Conservation (phyloP, 2,888 invertebrate genomes). For the Cataglyphis altisquamis region DNA sequence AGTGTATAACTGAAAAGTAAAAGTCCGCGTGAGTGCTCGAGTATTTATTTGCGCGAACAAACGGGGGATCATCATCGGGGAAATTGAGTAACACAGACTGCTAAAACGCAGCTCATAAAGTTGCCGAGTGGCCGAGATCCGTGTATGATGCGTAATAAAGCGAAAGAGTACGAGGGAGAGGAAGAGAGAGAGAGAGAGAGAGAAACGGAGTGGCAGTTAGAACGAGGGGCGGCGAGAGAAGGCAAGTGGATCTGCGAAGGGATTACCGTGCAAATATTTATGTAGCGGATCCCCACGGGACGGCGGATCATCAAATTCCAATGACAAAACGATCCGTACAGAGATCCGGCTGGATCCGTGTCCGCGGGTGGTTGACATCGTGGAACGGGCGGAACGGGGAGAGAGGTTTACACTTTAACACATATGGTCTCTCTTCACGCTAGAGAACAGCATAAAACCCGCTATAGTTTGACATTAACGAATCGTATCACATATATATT, state of each 20-base stretch:
- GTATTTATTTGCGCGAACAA: not conserved
- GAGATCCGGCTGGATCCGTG: slow-evolving; percentile 57
- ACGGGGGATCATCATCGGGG: slow-evolving; percentile 12
- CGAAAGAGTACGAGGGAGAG: slow-evolving; percentile 61
- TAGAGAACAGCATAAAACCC: slow-evolving; percentile 11
- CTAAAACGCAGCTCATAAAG: slow-evolving; percentile 51
- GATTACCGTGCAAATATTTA: slow-evolving; percentile 76
- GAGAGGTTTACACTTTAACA: slow-evolving; percentile 41
- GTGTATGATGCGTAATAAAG: slow-evolving; percentile 52
- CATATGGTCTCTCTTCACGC: slow-evolving; percentile 72
- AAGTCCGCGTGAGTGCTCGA: not conserved
- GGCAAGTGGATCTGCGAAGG: slow-evolving; percentile 69
- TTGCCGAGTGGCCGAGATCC: slow-evolving; percentile 21
- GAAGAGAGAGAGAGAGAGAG: slow-evolving; percentile 23
- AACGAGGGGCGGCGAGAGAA: slow-evolving; percentile 51
- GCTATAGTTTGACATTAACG: not conserved
- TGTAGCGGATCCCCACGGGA: slow-evolving; percentile 68
- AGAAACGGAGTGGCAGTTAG: slow-evolving; percentile 37
- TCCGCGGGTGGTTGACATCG: slow-evolving; percentile 68
- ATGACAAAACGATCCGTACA: slow-evolving; percentile 78
- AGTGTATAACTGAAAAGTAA: not conserved
- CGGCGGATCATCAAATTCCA: slow-evolving; percentile 82
- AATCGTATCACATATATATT: not conserved
- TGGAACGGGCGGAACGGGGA: slow-evolving; percentile 15
- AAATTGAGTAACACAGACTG: slow-evolving; percentile 24